These are phyloP conservation scores for Nerophis lumbriciformis DNA, from an alignment of 2,113 vertebrate genomes.

Conservation along the genomic window DNA sequence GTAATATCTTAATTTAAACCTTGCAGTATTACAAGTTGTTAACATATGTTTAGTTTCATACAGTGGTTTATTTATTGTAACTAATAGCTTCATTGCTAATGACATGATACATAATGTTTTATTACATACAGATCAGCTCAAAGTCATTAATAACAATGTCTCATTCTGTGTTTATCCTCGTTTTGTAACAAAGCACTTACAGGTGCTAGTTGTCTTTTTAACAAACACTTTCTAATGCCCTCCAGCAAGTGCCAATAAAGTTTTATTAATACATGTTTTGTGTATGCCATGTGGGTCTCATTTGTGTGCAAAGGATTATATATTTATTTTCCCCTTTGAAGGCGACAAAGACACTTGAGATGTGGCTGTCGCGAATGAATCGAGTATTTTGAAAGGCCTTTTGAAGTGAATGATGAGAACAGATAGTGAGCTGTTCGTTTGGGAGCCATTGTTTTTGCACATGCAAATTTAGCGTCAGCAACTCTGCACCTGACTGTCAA, in stretches of 20 bases:
- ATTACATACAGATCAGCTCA: background rate
- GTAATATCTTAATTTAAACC: conserved; percentile 2
- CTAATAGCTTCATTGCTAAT: background rate
- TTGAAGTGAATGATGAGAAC: no score
- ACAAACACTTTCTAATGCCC: background rate
- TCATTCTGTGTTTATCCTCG: background rate
- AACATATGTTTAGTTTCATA: background rate
- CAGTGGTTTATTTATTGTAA: conserved; percentile 5
- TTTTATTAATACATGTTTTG: background rate
- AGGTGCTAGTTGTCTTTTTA: background rate
- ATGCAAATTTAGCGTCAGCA: no score
- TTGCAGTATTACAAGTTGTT: conserved; percentile 15
- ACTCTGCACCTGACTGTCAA: no score
- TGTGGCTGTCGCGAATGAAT: background rate
- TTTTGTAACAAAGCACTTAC: conserved; percentile 1
- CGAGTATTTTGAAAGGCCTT: no score
- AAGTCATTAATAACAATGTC: conserved; percentile 2
- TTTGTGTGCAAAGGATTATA: background rate
- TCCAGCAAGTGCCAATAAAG: conserved; percentile 1
- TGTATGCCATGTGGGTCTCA: background rate
- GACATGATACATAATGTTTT: background rate
- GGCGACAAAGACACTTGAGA: background rate
- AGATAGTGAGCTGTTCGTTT: no score
- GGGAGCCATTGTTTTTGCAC: no score
- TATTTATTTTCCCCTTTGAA: background rate